A percentile compares a stretch with the other conserved stretches of the same genome.
Conservation (phyloP, 2,888 invertebrate species). For the Prenolepis imparis region DNA sequence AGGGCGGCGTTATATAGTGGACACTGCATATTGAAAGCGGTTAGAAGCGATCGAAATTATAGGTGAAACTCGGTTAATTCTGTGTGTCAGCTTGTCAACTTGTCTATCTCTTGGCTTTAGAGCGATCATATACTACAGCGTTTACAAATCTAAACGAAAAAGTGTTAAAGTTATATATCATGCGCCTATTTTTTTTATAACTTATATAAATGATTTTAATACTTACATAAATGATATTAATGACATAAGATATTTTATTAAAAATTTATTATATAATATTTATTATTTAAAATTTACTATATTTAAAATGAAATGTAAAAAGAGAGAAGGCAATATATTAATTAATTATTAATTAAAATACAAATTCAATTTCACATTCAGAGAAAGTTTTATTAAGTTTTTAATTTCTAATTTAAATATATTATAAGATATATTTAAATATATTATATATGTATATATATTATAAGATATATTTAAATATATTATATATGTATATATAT, state of each 20-base stretch:
- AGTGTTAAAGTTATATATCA: neutral
- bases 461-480: too few relatives aligned
- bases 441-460: too few relatives aligned
- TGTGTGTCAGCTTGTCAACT: neutral
- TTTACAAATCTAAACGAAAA: neutral
- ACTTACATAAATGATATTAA: neutral
- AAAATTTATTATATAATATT: too few relatives aligned
- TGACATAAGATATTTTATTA: neutral
- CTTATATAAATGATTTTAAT: neutral
- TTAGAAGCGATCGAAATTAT: slow-evolving; percentile 17
- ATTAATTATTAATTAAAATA: neutral
- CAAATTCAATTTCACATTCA: too few relatives aligned
- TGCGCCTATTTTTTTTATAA: neutral
- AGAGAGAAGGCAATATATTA: neutral
- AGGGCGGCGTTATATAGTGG: neutral
- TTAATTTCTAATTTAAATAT: neutral
- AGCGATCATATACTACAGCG: neutral
- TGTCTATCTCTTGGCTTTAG: neutral
- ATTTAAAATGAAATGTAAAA: neutral
- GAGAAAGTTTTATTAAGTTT: too few relatives aligned
- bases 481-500: too few relatives aligned
- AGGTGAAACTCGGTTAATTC: neutral
- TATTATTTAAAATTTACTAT: too few relatives aligned
- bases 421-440: too few relatives aligned
- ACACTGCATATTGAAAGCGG: neutral